A percentile compares a stretch with the other conserved stretches of the same genome.
phyloP scores from a whole-genome alignment of 1,140 invertebrate genomes.

The Caenorhabditis inopinata region DNA sequence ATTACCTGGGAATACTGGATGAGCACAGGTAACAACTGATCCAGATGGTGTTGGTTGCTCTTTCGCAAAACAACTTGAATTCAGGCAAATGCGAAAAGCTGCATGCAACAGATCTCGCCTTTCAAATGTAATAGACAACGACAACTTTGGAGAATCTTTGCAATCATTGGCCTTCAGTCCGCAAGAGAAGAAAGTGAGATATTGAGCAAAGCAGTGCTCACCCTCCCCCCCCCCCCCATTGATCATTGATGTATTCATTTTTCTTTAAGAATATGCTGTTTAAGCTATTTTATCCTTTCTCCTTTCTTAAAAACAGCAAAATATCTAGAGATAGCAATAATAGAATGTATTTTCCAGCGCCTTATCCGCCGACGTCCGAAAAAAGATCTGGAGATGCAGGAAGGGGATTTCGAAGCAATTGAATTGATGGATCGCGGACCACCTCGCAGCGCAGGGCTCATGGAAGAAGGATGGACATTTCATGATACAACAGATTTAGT shows the following conservation, averaged over 20 bases:
- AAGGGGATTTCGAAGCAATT: constrained; percentile 41
- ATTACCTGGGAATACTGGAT: constrained; percentile 62
- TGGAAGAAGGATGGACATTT: constrained; percentile 57
- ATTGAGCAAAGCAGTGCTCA: no score
- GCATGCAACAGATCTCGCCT: constrained; percentile 59
- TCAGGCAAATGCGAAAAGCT: constrained; percentile 62
- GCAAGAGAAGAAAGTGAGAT: constrained; percentile 44
- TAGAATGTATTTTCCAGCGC: constrained; percentile 33
- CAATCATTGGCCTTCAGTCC: constrained; percentile 38
- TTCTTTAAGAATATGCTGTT: no score
- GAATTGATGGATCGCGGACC: constrained; percentile 51
- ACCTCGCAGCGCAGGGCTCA: constrained; percentile 31
- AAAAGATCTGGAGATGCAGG: constrained; percentile 36
- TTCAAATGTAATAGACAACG: constrained; percentile 61
- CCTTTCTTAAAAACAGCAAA: no score
- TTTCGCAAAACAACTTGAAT: neutral
- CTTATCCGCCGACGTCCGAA: constrained; percentile 42
- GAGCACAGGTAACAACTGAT: constrained; percentile 56
- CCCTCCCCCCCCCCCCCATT: no score
- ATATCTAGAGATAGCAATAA: no score
- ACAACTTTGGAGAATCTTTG: constrained; percentile 34
- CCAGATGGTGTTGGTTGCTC: neutral
- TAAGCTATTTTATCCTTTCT: no score
- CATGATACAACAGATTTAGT: constrained; percentile 59
- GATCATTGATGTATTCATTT: no score